phyloP scores from a whole-genome alignment of 2,797 vertebrate genomes.

The Discoglossus pictus region DNA sequence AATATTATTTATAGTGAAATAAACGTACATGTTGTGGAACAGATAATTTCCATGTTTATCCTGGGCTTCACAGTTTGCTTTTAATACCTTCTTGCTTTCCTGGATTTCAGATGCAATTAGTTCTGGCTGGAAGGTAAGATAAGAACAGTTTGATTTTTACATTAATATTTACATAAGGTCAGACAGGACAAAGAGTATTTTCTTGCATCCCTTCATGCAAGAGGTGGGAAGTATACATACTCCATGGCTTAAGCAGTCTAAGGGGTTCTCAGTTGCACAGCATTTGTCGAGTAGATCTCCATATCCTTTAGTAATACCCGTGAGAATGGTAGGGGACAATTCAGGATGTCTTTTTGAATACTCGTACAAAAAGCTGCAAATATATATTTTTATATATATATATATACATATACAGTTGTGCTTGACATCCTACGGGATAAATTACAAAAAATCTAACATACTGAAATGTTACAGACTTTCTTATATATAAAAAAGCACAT shows the following conservation, averaged over 20 bases:
- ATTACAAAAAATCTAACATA: too few species aligned
- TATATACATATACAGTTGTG: too few species aligned
- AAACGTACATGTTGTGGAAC: slow-evolving; percentile 58
- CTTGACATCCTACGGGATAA: too few species aligned
- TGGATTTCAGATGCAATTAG: slow-evolving; percentile 49
- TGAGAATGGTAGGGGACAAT: slow-evolving; percentile 52
- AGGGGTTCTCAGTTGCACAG: slow-evolving; percentile 52
- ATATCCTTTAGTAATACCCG: slow-evolving; percentile 54
- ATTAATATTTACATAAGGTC: background rate
- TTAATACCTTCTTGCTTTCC: slow-evolving; percentile 33
- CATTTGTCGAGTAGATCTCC: slow-evolving; percentile 59
- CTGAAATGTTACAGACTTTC: too few species aligned
- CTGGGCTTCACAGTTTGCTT: slow-evolving; percentile 52
- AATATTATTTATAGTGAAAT: too few species aligned
- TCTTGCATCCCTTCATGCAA: too few species aligned
- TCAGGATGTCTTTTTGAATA: slow-evolving; percentile 60
- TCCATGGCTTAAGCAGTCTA: slow-evolving; percentile 54
- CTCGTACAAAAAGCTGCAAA: slow-evolving; percentile 62
- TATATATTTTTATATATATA: too few species aligned
- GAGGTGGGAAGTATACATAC: slow-evolving; percentile 40
- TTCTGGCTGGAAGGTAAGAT: slow-evolving; percentile 52
- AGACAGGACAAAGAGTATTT: too few species aligned
- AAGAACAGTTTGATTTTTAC: background rate
- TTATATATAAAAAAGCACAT: too few species aligned
- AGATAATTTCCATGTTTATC: slow-evolving; percentile 52